These are phyloP conservation scores for Phrynocephalus guinanensis DNA, from an alignment of 2,797 vertebrate genomes.

Conservation along the genomic window DNA sequence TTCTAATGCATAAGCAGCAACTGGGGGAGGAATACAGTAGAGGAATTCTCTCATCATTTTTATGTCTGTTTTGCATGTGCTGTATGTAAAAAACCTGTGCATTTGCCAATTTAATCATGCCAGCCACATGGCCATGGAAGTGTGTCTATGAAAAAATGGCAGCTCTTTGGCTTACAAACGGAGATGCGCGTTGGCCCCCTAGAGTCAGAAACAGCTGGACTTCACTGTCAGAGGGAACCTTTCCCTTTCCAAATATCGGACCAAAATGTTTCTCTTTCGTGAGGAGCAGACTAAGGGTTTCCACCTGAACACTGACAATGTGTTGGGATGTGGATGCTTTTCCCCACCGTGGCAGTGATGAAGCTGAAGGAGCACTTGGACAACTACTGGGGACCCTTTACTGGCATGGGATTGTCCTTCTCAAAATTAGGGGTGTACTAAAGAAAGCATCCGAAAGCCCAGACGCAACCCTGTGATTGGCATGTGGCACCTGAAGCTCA, in stretches of 20 bases:
- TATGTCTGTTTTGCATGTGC: background rate
- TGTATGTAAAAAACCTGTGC: too few species aligned
- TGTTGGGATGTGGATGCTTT: background rate
- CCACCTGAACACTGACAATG: background rate
- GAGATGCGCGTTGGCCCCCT: too few species aligned
- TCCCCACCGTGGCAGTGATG: background rate
- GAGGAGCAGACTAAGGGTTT: background rate
- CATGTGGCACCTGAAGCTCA: background rate
- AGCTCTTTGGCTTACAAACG: too few species aligned
- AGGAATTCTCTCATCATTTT: background rate
- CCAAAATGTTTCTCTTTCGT: background rate
- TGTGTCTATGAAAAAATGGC: too few species aligned
- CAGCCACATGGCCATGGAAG: too few species aligned
- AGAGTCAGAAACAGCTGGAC: too few species aligned
- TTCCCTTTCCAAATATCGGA: background rate
- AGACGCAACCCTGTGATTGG: background rate
- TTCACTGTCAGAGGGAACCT: too few species aligned
- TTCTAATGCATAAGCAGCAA: background rate
- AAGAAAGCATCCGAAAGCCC: background rate
- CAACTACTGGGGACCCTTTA: background rate
- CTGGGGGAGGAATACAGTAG: background rate
- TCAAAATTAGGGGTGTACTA: background rate
- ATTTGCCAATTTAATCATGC: too few species aligned
- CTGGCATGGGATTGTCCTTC: background rate
- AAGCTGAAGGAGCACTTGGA: background rate